Conservation (phyloP, 1,140 invertebrate genomes). For the Zaprionus ghesquierei region DNA sequence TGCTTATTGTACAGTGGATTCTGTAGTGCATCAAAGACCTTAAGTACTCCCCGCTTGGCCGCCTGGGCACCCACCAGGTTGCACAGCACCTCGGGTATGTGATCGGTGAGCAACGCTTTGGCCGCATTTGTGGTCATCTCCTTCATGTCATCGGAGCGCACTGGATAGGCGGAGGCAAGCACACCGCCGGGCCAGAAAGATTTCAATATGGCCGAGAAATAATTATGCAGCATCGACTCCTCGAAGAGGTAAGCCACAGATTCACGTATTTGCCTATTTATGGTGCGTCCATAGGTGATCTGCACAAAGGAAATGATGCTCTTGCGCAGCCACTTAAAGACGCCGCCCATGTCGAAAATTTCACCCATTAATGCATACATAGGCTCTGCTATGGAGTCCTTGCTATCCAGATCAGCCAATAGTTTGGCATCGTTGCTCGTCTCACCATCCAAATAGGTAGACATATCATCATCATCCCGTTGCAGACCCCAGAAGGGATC, state of each 20-base stretch:
- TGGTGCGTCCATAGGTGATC: constrained; percentile 94
- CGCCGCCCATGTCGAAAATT: constrained; percentile 93
- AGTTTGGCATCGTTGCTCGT: constrained; percentile 83
- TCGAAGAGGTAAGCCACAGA: constrained; percentile 94
- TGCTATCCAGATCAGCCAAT: constrained; percentile 85
- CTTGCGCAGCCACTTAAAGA: constrained; percentile 93
- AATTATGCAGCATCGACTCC: constrained; percentile 95
- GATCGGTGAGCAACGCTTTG: constrained; percentile 85
- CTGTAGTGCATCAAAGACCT: constrained; percentile 94
- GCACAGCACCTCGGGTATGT: constrained; percentile 90
- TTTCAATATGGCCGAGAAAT: constrained; percentile 91
- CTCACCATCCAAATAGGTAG: constrained; percentile 87
- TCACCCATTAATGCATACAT: constrained; percentile 93
- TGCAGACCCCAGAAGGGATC: constrained; percentile 82
- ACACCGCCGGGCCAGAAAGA: constrained; percentile 94
- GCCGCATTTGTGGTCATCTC: constrained; percentile 83
- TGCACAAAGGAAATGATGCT: constrained; percentile 96
- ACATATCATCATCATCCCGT: constrained; percentile 88
- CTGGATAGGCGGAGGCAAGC: constrained; percentile 84
- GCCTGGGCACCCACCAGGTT: constrained; percentile 93
- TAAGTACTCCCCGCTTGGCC: constrained; percentile 90
- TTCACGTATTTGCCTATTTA: constrained; percentile 95
- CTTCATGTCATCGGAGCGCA: constrained; percentile 88
- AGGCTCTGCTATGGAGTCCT: constrained; percentile 94
- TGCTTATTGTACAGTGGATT: constrained; percentile 94